A percentile compares a stretch with the other conserved stretches of the same genome.
Evolutionary conservation across 2,113 vertebrate species (phyloP).

Genomic region (Sapayoa aenigma): DNA sequence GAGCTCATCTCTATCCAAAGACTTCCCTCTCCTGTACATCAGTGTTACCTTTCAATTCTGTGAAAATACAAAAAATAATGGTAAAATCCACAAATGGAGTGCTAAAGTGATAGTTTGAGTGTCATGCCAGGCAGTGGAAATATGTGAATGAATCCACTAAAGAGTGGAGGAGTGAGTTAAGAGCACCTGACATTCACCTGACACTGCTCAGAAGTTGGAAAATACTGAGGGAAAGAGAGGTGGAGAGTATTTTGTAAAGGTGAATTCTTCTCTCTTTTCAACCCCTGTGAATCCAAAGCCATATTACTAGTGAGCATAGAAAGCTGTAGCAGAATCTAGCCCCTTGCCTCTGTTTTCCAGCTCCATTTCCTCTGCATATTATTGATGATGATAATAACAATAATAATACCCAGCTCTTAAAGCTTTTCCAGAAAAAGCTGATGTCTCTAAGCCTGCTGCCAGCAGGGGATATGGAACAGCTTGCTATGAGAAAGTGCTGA

Average conservation of each 20-base stretch:
- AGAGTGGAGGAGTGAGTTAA: neutral
- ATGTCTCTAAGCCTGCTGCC: constrained; percentile 23
- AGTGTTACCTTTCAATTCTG: neutral
- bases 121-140: neutral
- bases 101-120: neutral
- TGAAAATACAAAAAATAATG: neutral
- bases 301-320: neutral
- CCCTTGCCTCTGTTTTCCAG: constrained; percentile 6
- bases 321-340: neutral
- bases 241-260: neutral
- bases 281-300: neutral
- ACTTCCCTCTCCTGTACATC: neutral
- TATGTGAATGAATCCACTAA: neutral
- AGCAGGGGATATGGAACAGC: constrained; percentile 44
- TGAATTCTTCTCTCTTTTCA: neutral
- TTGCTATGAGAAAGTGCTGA: constrained; percentile 54
- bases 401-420: constrained; percentile 36
- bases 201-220: neutral
- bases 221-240: accelerated
- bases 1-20: neutral
- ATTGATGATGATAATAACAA: constrained; percentile 49
- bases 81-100: neutral
- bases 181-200: neutral
- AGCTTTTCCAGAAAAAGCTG: constrained; percentile 49
- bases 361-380: constrained; percentile 29